A percentile compares a stretch with the other conserved stretches of the same genome.
Evolutionary conservation across 2,888 invertebrate genomes (phyloP).

Genomic region (Drosophila rubida): DNA sequence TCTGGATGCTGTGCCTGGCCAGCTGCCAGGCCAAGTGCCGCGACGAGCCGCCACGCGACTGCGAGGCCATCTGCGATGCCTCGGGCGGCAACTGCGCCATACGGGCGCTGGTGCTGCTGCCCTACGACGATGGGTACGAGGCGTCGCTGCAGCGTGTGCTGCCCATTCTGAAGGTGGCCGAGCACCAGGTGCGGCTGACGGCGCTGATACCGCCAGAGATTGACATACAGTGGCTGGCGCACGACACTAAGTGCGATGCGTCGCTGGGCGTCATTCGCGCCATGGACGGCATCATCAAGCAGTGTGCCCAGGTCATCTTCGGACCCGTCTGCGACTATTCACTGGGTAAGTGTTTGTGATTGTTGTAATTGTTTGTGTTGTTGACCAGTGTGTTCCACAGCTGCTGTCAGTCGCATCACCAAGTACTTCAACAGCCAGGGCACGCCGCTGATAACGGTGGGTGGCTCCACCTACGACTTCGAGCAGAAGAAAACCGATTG

Average conservation of each 20-base stretch:
- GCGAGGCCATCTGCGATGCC: conserved; percentile 79
- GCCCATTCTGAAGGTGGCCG: conserved; percentile 88
- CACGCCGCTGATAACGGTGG: conserved; percentile 91
- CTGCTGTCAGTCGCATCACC: conserved; percentile 91
- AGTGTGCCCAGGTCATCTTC: conserved; percentile 91
- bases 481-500: conserved; percentile 89
- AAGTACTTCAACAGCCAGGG: conserved; percentile 91
- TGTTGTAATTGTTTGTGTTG: neutral
- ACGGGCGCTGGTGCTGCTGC: conserved; percentile 88
- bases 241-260: conserved; percentile 91
- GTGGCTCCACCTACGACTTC: conserved; percentile 93
- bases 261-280: conserved; percentile 90
- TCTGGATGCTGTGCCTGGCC: conserved; percentile 40
- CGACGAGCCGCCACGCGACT: conserved; percentile 74
- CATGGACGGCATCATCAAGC: conserved; percentile 89
- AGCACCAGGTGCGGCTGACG: conserved; percentile 85
- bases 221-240: conserved; percentile 87
- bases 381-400: conserved; percentile 85
- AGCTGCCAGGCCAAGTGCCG: conserved; percentile 66
- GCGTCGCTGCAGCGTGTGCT: conserved; percentile 87
- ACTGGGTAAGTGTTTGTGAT: conserved; percentile 87
- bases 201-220: conserved; percentile 87
- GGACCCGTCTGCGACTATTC: conserved; percentile 93
- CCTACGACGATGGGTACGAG: conserved; percentile 86
- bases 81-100: conserved; percentile 86